Conservation (phyloP, 2,888 invertebrate genomes). For the Auanema freiburgensis region DNA sequence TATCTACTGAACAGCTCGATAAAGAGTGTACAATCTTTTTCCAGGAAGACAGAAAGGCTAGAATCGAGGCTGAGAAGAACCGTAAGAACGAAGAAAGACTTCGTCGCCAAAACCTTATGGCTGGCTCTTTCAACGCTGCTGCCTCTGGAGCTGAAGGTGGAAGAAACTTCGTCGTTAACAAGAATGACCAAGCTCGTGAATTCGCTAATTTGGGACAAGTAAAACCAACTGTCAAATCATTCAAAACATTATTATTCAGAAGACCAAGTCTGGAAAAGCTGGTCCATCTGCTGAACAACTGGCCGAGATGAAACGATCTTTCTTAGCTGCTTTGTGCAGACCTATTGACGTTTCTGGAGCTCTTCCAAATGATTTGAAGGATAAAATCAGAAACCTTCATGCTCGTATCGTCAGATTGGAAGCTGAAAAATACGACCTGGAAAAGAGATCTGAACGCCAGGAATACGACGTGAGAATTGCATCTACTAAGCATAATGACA, state of each 20-base stretch:
- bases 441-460: constrained; percentile 64
- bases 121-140: constrained; percentile 58
- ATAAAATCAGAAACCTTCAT: constrained; percentile 61
- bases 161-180: constrained; percentile 56
- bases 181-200: constrained; percentile 47
- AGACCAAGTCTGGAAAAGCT: constrained; percentile 3
- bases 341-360: constrained; percentile 56
- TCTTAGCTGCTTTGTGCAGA: constrained; percentile 55
- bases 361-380: constrained; percentile 62
- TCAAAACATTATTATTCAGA: constrained; percentile 13
- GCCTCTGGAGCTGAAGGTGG: constrained; percentile 44
- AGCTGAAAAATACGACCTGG: constrained; percentile 64
- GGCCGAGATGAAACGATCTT: constrained; percentile 57
- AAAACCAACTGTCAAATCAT: constrained; percentile 19
- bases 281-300: constrained; percentile 48
- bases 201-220: constrained; percentile 48
- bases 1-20: constrained; percentile 6
- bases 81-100: constrained; percentile 65
- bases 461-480: constrained; percentile 58
- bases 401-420: constrained; percentile 61
- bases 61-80: constrained; percentile 55
- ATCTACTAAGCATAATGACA: not conserved
- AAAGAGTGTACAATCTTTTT: constrained; percentile 2
- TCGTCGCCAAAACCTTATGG: constrained; percentile 64
- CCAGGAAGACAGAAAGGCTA: constrained; percentile 50